These are phyloP conservation scores for Macroteleia sp. DNA, from an alignment of 2,888 invertebrate species.

Conservation along the genomic window DNA sequence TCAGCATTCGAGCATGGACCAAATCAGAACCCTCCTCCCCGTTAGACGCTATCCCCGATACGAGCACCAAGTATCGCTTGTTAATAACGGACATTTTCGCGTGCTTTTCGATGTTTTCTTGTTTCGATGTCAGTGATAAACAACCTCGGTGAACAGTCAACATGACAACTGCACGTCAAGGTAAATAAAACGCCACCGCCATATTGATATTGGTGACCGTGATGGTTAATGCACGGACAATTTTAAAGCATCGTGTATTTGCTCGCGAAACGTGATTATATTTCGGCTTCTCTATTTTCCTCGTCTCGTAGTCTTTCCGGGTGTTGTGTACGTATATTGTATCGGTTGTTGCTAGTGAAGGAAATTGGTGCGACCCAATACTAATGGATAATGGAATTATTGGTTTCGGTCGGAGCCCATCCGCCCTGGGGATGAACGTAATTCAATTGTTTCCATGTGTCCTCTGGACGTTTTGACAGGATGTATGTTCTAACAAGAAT, in stretches of 20 bases:
- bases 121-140: not conserved
- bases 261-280: too few relatives aligned
- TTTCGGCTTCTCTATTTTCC: too few relatives aligned
- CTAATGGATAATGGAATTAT: slow-evolving; percentile 84
- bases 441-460: slow-evolving; percentile 83
- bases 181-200: slow-evolving; percentile 20
- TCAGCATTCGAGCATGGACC: slow-evolving; percentile 83
- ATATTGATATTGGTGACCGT: not conserved
- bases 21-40: slow-evolving; percentile 66
- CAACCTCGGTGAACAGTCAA: slow-evolving; percentile 2
- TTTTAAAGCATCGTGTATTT: too few relatives aligned
- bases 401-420: slow-evolving; percentile 78
- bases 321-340: slow-evolving; percentile 19
- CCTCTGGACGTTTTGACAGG: slow-evolving; percentile 84
- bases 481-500: slow-evolving; percentile 83
- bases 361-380: slow-evolving; percentile 83
- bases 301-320: not conserved
- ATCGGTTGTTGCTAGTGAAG: slow-evolving; percentile 65
- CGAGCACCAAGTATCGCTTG: not conserved
- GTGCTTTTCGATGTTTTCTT: slow-evolving; percentile 7
- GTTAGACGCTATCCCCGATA: slow-evolving; percentile 8
- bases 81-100: slow-evolving; percentile 13
- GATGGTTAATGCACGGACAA: too few relatives aligned
- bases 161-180: slow-evolving; percentile 40
- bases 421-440: slow-evolving; percentile 83